Conservation (phyloP, 2,797 vertebrate species). For the Paramormyrops hopkinsi region DNA sequence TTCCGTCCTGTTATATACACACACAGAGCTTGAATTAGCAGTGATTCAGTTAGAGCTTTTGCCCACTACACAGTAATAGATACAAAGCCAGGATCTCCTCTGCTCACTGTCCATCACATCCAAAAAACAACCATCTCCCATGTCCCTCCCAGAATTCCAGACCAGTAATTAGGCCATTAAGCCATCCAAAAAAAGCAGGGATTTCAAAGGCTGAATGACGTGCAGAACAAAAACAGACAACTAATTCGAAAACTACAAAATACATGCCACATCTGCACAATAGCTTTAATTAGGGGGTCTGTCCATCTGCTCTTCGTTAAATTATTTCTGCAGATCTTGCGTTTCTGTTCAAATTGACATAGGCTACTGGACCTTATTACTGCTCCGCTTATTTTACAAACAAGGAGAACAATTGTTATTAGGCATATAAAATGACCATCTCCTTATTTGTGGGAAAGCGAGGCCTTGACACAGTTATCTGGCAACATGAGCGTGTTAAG, state of each 20-base stretch:
- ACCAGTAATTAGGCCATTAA: conserved; percentile 11
- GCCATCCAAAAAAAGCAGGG: not conserved
- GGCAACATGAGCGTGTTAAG: conserved; percentile 51
- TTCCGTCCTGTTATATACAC: not conserved
- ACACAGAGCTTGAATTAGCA: not conserved
- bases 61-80: not conserved
- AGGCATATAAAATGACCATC: not conserved
- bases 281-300: not conserved
- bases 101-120: not conserved
- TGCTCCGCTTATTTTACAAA: not conserved
- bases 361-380: not conserved
- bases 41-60: not conserved
- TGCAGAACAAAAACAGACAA: not conserved
- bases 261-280: not conserved
- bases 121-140: not conserved
- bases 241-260: not conserved
- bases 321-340: not conserved
- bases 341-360: not conserved
- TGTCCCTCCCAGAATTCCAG: not conserved
- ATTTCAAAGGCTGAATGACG: not conserved
- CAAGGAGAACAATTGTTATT: not conserved
- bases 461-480: conserved; percentile 19
- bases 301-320: not conserved
- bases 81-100: not conserved
- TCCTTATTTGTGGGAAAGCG: conserved; percentile 20